phyloP scores from a whole-genome alignment of 2,113 vertebrate genomes.

The Myanophis thanlyinensis region DNA sequence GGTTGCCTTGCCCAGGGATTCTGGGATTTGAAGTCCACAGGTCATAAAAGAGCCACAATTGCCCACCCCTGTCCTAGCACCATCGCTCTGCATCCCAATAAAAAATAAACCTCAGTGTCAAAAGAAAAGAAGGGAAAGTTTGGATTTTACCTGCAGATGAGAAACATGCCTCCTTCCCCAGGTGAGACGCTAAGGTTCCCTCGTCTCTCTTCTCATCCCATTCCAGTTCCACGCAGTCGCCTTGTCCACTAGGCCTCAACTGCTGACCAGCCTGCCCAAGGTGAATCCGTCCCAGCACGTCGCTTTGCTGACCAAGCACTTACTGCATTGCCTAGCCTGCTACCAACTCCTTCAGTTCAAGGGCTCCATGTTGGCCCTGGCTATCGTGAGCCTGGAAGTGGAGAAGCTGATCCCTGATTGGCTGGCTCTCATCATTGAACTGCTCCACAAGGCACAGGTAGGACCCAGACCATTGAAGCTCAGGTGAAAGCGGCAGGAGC shows the following conservation, averaged over 20 bases:
- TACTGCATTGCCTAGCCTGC: slow-evolving; percentile 88
- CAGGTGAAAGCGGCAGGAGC: too few species aligned
- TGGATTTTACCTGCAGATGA: background rate
- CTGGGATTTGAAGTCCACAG: too few species aligned
- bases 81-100: background rate
- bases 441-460: slow-evolving; percentile 93
- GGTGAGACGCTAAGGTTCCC: too few species aligned
- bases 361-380: slow-evolving; percentile 92
- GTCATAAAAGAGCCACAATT: too few species aligned
- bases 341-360: slow-evolving; percentile 84
- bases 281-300: slow-evolving; percentile 86
- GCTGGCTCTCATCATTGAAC: slow-evolving; percentile 90
- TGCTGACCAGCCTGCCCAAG: slow-evolving; percentile 73
- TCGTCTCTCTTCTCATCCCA: background rate
- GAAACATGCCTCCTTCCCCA: background rate
- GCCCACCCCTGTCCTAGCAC: too few species aligned
- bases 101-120: background rate
- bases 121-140: background rate
- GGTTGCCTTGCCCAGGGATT: too few species aligned
- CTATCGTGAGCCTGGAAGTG: slow-evolving; percentile 92
- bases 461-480: background rate
- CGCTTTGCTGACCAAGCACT: slow-evolving; percentile 80
- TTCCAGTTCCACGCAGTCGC: slow-evolving; percentile 89
- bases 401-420: slow-evolving; percentile 94
- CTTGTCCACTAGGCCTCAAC: slow-evolving; percentile 79